A percentile compares a stretch with the other conserved stretches of the same genome.
Conservation (phyloP, 1,140 invertebrate species). For the Belonocnema kinseyi region DNA sequence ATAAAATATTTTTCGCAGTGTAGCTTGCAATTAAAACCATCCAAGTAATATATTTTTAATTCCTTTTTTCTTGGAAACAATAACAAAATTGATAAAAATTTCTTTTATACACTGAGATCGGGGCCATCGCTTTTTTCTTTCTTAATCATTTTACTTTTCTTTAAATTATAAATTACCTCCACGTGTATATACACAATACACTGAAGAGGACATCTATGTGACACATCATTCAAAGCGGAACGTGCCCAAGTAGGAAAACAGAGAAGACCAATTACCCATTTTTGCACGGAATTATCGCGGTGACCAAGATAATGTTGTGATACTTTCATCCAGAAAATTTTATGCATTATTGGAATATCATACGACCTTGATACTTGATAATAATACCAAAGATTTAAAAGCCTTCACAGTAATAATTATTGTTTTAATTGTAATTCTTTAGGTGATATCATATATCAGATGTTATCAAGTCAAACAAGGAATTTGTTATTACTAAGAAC, state of each 20-base stretch:
- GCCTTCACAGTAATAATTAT: too few species aligned
- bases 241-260: slow-evolving; percentile 29
- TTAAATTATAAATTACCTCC: background rate
- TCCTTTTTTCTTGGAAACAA: too few species aligned
- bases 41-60: too few species aligned
- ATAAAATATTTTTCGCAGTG: too few species aligned
- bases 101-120: background rate
- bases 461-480: too few species aligned
- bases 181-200: background rate
- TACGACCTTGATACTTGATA: background rate
- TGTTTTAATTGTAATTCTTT: too few species aligned
- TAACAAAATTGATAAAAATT: slow-evolving; percentile 1
- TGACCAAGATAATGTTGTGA: slow-evolving; percentile 22
- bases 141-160: slow-evolving; percentile 15
- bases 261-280: slow-evolving; percentile 30
- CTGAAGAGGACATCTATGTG: background rate
- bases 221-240: slow-evolving; percentile 26
- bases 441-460: too few species aligned
- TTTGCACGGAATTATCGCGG: slow-evolving; percentile 25
- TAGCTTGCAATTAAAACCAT: too few species aligned
- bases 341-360: slow-evolving; percentile 7
- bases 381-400: background rate
- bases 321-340: slow-evolving; percentile 11
- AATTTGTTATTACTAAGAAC: too few species aligned
- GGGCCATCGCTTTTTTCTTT: background rate